Base-by-base conservation (phyloP, 2,888 invertebrate genomes). In the Zygaena filipendulae region DNA sequence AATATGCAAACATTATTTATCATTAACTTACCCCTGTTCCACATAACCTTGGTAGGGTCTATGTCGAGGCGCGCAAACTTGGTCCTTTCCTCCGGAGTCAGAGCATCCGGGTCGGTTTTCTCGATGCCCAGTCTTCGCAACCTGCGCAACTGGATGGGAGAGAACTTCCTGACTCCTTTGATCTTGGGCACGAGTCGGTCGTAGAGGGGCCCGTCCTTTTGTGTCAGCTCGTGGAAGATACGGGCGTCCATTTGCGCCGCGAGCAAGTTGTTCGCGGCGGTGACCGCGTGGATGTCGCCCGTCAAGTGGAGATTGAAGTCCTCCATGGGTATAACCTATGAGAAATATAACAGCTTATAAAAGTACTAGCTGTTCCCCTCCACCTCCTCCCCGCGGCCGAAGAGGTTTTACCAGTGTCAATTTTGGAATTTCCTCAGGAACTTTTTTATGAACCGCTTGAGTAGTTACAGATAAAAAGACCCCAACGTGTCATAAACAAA, bases 281-380 rank as follows among this genome's bases (percentile, higher is more conserved):
- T 90, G n/a, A 99, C 92, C 0, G 99, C 99, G 68, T 99, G 99
- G 49, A 98, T 97, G 59, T 99, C 99, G 1, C 97, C 95, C 0
- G 98, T 99, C 42, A 99, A 79, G 64, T 99, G 98, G 1, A 99
- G 84, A 77, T 99, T 99, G 69, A 99, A 98, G 51, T 99, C 98
- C 69, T 99, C 98, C 99, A 99, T 99, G 0, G 99, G 99, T 42
- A 99, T 97, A 0, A 94, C 92, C 84, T 91, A 83, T 5, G 25
- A 27, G 25, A 32, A 4, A 11, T 8, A n/a, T n/a, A n/a, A n/a
- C n/a, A n/a, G n/a, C n/a, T n/a, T n/a, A n/a, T n/a, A n/a, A n/a
- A n/a, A n/a, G n/a, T n/a, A n/a, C 8, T 4, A 7, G 9, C 10
- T n/a, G n/a, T n/a, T n/a, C n/a, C n/a, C n/a, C n/a, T n/a, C n/a